Evolutionary conservation across 2,797 vertebrate genomes (phyloP).

Genomic region (Apogon talboti): DNA sequence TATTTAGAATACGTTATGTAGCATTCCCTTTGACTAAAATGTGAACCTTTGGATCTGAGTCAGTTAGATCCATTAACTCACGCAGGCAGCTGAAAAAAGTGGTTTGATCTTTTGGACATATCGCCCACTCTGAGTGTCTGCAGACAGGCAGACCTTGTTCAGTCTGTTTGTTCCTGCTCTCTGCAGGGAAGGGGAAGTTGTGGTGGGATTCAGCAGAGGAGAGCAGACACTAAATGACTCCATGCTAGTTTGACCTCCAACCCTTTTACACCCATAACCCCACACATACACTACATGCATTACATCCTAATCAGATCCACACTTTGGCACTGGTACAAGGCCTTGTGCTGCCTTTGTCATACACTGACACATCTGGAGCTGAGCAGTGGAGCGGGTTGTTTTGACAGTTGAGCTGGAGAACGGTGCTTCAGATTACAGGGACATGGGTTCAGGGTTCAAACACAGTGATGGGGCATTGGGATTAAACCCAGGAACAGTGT

Average conservation of each 20-base stretch:
- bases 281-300: conserved; percentile 25
- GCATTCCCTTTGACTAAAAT: too few relatives aligned
- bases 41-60: too few relatives aligned
- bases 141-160: background rate
- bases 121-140: background rate
- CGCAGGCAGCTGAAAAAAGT: too few relatives aligned
- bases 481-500: conserved; percentile 14
- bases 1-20: too few relatives aligned
- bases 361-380: conserved; percentile 71
- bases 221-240: conserved; percentile 61
- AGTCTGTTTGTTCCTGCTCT: conserved; percentile 86
- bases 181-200: conserved; percentile 84
- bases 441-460: conserved; percentile 48
- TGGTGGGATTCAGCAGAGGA: conserved; percentile 60
- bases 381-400: conserved; percentile 58
- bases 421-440: conserved; percentile 54
- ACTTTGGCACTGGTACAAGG: conserved; percentile 31
- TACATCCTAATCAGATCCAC: conserved; percentile 66
- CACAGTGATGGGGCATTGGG: conserved; percentile 20
- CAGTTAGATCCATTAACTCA: too few relatives aligned
- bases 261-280: conserved; percentile 41
- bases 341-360: conserved; percentile 24
- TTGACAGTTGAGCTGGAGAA: conserved; percentile 70
- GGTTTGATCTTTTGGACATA: too few relatives aligned
- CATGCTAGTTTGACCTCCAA: conserved; percentile 79